These are phyloP conservation scores for Cryptops parisi DNA, from an alignment of 2,888 invertebrate genomes.

Conservation along the genomic window DNA sequence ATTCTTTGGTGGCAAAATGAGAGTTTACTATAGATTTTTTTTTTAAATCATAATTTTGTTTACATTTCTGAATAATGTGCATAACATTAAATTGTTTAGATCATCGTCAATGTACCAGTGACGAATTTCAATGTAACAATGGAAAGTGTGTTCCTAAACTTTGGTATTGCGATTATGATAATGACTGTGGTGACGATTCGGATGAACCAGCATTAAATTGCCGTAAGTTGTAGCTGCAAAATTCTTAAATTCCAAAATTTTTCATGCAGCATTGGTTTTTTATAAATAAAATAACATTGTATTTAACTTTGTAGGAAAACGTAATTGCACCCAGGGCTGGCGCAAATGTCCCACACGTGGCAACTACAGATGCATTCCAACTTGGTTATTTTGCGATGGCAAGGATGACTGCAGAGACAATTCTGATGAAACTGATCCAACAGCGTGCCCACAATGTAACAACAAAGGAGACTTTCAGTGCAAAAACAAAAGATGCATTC, in stretches of 20 bases:
- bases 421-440: slow-evolving; percentile 70
- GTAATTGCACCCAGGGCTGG: slow-evolving; percentile 91
- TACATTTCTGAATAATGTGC: too few species aligned
- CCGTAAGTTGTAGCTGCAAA: slow-evolving; percentile 23
- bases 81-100: slow-evolving; percentile 38
- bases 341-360: slow-evolving; percentile 81
- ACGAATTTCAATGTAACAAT: slow-evolving; percentile 76
- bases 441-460: slow-evolving; percentile 81
- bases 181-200: slow-evolving; percentile 88
- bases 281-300: neutral
- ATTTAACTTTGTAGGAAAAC: slow-evolving; percentile 42
- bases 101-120: slow-evolving; percentile 62
- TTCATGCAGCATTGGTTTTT: neutral
- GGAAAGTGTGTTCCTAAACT: slow-evolving; percentile 83
- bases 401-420: slow-evolving; percentile 93
- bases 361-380: slow-evolving; percentile 91
- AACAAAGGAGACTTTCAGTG: slow-evolving; percentile 82
- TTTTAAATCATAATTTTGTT: neutral
- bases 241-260: neutral
- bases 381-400: slow-evolving; percentile 96
- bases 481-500: slow-evolving; percentile 74
- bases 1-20: too few species aligned
- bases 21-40: too few species aligned
- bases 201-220: slow-evolving; percentile 91
- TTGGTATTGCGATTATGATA: slow-evolving; percentile 93